Base-by-base conservation (phyloP, 2,797 vertebrate genomes). In the Dipus sagitta region DNA sequence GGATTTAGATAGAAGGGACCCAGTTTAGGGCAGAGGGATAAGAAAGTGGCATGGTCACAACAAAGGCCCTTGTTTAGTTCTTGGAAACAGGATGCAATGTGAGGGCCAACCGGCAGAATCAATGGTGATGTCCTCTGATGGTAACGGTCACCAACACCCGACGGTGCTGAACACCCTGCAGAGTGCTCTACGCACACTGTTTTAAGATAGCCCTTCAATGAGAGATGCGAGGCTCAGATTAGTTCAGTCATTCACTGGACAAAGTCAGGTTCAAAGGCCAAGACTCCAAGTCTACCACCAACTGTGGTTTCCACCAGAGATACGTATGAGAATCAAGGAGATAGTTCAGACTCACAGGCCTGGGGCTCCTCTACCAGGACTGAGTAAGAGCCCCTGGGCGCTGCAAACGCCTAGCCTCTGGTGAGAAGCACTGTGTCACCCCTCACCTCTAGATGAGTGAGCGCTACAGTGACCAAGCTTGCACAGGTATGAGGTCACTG, bases 131-230 rank as follows among this genome's bases (percentile, higher is more conserved):
- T 23, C 47, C 47, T 65, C 68, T 79, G 77, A 86, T 20, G 78
- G 38, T 0, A 13, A 78, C 5, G 30, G 18, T 80, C 58, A 70
- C 38, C 20, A 64, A 68, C 11, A 30, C 54, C 34, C 18, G 38
- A 80, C 67, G 21, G 3, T 74, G 68, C 62, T 38, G 65, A 93
- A 38, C 60, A 54, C 1, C 38, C 77, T 24, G 20, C 11, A 18
- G 34, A 38, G 28, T 7, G 78, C 28, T 88, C 79, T 28, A 76
- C 14, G 30, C 81, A 58, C 28, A 65, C 11, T 68, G 81, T 30
- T 80, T 89, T 78, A 65, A 84, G 81, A 13, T 38, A 78, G 68
- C 28, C 88, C 72, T 58, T 54, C 3, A 91, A 68, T 54, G 83
- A 88, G 84, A 83, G 89, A 77, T 70, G 21, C 23, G 70, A 93